These are phyloP conservation scores for Hydrolagus colliei DNA, from an alignment of 2,797 vertebrate genomes.

Conservation along the genomic window DNA sequence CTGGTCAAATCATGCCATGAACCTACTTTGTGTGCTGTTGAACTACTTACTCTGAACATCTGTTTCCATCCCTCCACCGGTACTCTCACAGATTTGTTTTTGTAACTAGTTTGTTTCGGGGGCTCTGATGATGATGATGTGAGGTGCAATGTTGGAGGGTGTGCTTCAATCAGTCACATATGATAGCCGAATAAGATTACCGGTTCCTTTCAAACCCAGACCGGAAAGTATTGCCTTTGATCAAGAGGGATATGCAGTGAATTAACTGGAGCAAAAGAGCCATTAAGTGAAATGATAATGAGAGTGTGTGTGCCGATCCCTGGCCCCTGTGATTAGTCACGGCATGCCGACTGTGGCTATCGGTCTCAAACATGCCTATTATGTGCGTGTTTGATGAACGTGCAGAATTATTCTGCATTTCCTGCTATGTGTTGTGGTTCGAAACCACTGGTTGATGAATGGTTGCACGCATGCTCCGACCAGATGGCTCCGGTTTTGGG, in stretches of 20 bases:
- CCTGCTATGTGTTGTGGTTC: not conserved
- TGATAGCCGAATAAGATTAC: not conserved
- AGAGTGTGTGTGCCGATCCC: too few species aligned
- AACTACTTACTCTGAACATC: too few species aligned
- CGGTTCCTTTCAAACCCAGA: not conserved
- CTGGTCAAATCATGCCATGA: too few species aligned
- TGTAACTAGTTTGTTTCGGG: too few species aligned
- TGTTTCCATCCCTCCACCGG: too few species aligned
- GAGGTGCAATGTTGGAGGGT: not conserved
- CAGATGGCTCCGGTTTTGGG: not conserved
- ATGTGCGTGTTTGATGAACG: not conserved
- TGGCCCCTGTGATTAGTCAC: not conserved
- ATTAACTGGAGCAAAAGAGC: not conserved
- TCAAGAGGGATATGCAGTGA: not conserved
- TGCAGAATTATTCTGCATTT: not conserved
- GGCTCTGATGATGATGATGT: not conserved
- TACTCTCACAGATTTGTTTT: too few species aligned
- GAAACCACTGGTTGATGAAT: not conserved
- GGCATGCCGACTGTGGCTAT: not conserved
- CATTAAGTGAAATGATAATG: not conserved
- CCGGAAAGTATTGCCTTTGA: not conserved
- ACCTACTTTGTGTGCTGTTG: too few species aligned
- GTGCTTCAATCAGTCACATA: not conserved
- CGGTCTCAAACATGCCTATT: not conserved
- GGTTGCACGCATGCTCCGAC: not conserved